Evolutionary conservation across 2,113 vertebrate genomes (phyloP).

Genomic region (Cyanoderma ruficeps): DNA sequence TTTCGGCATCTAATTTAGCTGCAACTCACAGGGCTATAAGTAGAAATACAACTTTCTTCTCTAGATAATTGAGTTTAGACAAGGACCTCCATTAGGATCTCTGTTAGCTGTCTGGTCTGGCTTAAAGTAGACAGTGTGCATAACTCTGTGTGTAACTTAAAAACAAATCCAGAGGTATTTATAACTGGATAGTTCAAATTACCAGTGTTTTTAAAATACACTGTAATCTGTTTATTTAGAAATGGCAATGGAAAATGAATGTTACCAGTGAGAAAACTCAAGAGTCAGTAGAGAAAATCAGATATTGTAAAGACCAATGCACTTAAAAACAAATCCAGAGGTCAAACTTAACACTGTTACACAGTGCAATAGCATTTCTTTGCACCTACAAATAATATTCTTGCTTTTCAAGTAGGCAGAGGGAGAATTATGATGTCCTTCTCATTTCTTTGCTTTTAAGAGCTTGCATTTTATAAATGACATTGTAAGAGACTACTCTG

Average conservation of each 20-base stretch:
- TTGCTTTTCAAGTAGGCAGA: not conserved
- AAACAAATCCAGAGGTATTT: not conserved
- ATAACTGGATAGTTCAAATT: not conserved
- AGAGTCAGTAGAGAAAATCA: not conserved
- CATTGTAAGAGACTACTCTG: not conserved
- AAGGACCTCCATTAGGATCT: not conserved
- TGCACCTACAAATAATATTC: not conserved
- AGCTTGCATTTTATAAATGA: constrained; percentile 13
- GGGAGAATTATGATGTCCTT: not conserved
- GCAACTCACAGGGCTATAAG: not conserved
- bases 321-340: not conserved
- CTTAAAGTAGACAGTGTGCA: not conserved
- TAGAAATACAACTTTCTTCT: not conserved
- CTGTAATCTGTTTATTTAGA: not conserved
- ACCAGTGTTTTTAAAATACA: not conserved
- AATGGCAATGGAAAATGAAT: not conserved
- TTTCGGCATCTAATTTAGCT: not conserved
- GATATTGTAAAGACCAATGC: not conserved
- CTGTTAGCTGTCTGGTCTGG: not conserved
- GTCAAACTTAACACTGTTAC: not conserved
- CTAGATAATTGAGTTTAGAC: not conserved
- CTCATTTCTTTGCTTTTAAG: constrained; percentile 9
- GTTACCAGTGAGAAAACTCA: not conserved
- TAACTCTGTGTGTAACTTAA: not conserved
- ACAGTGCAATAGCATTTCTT: not conserved